A percentile compares a stretch with the other conserved stretches of the same genome.
phyloP scores from a whole-genome alignment of 2,797 vertebrate genomes.

The Hemitrygon akajei region DNA sequence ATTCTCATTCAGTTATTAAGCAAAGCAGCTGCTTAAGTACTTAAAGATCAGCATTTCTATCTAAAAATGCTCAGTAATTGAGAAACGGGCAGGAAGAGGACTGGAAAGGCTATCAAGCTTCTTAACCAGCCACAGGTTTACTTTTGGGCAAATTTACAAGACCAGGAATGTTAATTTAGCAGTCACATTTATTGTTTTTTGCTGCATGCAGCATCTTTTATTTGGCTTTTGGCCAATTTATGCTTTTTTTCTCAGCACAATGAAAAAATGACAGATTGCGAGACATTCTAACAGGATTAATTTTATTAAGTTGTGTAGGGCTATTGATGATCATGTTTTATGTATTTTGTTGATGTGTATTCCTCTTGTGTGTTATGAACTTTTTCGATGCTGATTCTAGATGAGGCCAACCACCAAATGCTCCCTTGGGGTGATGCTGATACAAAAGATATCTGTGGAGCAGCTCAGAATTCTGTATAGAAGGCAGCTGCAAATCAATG shows the following conservation, averaged over 20 bases:
- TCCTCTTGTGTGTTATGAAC: not conserved
- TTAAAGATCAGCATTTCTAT: not conserved
- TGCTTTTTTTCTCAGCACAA: not conserved
- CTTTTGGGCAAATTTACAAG: not conserved
- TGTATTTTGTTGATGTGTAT: not conserved
- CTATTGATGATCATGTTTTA: conserved; percentile 1
- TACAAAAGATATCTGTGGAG: not conserved
- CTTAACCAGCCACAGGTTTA: not conserved
- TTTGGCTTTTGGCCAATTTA: not conserved
- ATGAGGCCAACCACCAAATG: not conserved
- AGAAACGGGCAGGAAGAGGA: not conserved
- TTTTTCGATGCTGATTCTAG: not conserved
- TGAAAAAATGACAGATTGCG: not conserved
- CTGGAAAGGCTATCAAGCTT: not conserved
- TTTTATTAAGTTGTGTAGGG: not conserved
- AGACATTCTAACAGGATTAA: not conserved
- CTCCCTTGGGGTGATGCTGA: not conserved
- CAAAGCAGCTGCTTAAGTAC: not conserved
- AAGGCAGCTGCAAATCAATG: not conserved
- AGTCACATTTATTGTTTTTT: not conserved
- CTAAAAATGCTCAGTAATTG: not conserved
- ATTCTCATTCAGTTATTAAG: no score
- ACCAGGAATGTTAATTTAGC: not conserved
- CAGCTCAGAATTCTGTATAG: not conserved
- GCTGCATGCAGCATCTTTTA: not conserved